Base-by-base conservation (phyloP, 2,888 invertebrate genomes). In the Synergus itoensis region DNA sequence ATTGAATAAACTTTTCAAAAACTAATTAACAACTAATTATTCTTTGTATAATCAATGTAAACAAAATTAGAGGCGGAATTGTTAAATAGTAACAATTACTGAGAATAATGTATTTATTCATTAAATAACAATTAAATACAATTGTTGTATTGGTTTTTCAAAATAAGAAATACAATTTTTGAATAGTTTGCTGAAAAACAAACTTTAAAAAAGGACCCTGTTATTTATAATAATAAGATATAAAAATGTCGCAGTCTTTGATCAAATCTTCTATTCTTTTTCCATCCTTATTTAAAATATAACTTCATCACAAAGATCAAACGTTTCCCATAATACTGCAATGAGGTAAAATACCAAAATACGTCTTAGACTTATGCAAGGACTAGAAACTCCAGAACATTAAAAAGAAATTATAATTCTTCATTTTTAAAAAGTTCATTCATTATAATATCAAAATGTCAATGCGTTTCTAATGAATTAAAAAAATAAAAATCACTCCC, bases 91-190 rank as follows among this genome's bases (percentile, higher is more conserved):
- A 48, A 48, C 28, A 48, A 14, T 11, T 69, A 69, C 28, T 69
- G 48, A 69, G 69, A 69, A 69, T 69, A 73, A 40, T 73, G 36
- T 3, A 53, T 73, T 73, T 53, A 73, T 53, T 73, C n/a, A 53
- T 53, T 53, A 14, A 11, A 73, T 53, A 73, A 69, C 28, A 45
- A 57, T 73, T 16, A 11, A 73, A 40, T 57, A 69, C 28, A 45
- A 57, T 73, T 16, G 28, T 73, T 73, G 53, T 40, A n/a, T n/a
- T 36, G 36, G n/a, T 36, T 18, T 40, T 48, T 36, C n/a, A 12
- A 48, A 73, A 65, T 65, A n/a, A 65, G n/a, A 16, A 43, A 11
- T 65, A 65, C 65, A 65, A n/a, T 40, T 65, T 65, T 65, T 28
- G 12, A 11, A 11, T 40, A 18, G 0, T 43, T 18, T 65, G 2